These are phyloP conservation scores for Listronotus bonariensis DNA, from an alignment of 1,140 invertebrate genomes.

Conservation along the genomic window DNA sequence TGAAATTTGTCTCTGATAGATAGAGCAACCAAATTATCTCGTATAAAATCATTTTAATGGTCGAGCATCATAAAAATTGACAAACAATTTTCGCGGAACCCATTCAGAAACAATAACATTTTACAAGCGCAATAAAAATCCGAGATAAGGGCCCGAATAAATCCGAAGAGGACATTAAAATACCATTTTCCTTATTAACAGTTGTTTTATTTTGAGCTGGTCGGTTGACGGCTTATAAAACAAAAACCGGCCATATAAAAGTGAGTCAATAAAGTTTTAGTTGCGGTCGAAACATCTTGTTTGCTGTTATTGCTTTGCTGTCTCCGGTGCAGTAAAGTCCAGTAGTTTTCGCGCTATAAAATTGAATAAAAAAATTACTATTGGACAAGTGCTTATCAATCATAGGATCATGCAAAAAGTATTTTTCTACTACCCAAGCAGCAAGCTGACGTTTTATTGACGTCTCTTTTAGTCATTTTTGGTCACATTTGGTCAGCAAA, in stretches of 20 bases:
- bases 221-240: constrained; percentile 21
- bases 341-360: too few relatives aligned
- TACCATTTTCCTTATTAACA: constrained; percentile 33
- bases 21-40: too few relatives aligned
- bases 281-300: constrained; percentile 26
- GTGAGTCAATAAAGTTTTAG: constrained; percentile 31
- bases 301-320: constrained; percentile 3
- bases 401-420: too few relatives aligned
- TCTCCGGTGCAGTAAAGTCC: too few relatives aligned
- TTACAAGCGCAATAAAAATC: constrained; percentile 28
- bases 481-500: too few relatives aligned
- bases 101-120: constrained; percentile 27
- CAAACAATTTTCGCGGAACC: constrained; percentile 26
- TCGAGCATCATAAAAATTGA: constrained; percentile 21
- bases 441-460: too few relatives aligned
- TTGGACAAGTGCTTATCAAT: too few relatives aligned
- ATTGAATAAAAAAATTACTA: too few relatives aligned
- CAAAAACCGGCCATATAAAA: constrained; percentile 31
- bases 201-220: constrained; percentile 27
- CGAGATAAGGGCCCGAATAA: constrained; percentile 28
- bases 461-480: too few relatives aligned
- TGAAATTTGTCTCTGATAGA: too few relatives aligned
- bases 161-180: constrained; percentile 29
- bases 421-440: too few relatives aligned
- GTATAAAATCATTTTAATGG: too few relatives aligned